Conservation (phyloP, 2,797 vertebrate genomes). For the Trematomus bernacchii region DNA sequence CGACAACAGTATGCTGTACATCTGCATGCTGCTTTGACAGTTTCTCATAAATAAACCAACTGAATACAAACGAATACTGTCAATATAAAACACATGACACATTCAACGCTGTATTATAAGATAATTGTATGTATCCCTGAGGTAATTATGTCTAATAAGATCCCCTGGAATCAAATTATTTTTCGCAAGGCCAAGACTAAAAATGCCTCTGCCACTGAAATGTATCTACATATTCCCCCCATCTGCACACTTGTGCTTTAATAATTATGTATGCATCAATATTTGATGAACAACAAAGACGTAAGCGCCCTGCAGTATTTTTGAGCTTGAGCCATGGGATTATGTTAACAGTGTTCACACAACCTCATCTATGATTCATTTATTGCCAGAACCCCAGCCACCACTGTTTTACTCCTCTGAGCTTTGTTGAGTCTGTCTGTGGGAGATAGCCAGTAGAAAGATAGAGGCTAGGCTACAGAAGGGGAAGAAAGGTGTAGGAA, state of each 20-base stretch:
- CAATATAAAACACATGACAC: conserved; percentile 53
- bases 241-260: conserved; percentile 60
- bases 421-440: conserved; percentile 73
- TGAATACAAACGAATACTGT: conserved; percentile 47
- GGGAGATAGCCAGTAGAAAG: conserved; percentile 76
- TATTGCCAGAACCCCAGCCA: conserved; percentile 69
- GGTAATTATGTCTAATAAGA: conserved; percentile 67
- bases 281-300: conserved; percentile 84
- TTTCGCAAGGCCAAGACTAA: conserved; percentile 37
- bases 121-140: conserved; percentile 64
- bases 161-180: conserved; percentile 56
- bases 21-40: conserved; percentile 81
- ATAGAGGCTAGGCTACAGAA: conserved; percentile 49
- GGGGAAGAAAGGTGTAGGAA: conserved; percentile 45
- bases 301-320: conserved; percentile 75
- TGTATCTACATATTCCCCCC: conserved; percentile 61
- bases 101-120: conserved; percentile 49
- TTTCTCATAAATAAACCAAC: conserved; percentile 69
- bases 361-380: conserved; percentile 87
- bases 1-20: conserved; percentile 84
- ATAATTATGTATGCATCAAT: conserved; percentile 83
- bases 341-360: conserved; percentile 81
- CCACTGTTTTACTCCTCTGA: conserved; percentile 70
- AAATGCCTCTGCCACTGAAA: conserved; percentile 49
- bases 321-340: conserved; percentile 75